These are phyloP conservation scores for Lemur catta DNA, from an alignment of 2,797 vertebrate species.

Conservation along the genomic window DNA sequence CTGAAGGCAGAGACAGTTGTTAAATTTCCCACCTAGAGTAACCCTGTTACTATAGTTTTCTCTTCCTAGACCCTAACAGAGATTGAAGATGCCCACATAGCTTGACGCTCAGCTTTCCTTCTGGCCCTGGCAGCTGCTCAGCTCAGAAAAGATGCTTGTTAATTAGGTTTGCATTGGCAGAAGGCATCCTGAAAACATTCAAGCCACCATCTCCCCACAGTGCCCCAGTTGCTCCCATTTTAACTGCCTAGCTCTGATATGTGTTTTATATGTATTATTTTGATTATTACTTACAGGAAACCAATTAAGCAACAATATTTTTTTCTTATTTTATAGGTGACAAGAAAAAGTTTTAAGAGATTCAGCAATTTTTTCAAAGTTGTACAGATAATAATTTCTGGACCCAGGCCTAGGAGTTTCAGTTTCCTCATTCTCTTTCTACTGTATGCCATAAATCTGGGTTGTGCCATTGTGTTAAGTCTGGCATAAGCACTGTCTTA, in stretches of 20 bases:
- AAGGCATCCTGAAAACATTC: neutral
- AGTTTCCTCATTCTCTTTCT: neutral
- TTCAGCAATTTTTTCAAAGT: neutral
- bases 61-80: neutral
- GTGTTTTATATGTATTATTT: neutral
- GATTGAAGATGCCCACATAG: neutral
- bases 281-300: neutral
- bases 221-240: neutral
- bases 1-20: neutral
- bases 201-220: neutral
- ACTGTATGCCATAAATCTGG: neutral
- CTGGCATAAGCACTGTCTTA: neutral
- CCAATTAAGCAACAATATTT: neutral
- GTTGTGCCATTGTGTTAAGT: neutral
- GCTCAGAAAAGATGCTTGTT: neutral
- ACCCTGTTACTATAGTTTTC: neutral
- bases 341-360: neutral
- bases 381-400: neutral
- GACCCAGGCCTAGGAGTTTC: neutral
- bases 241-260: neutral
- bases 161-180: neutral
- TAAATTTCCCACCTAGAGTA: neutral
- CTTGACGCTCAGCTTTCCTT: neutral
- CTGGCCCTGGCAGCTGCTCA: neutral
- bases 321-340: neutral